These are phyloP conservation scores for Callyntrura sp. DNA, from an alignment of 2,888 invertebrate species.

Conservation along the genomic window DNA sequence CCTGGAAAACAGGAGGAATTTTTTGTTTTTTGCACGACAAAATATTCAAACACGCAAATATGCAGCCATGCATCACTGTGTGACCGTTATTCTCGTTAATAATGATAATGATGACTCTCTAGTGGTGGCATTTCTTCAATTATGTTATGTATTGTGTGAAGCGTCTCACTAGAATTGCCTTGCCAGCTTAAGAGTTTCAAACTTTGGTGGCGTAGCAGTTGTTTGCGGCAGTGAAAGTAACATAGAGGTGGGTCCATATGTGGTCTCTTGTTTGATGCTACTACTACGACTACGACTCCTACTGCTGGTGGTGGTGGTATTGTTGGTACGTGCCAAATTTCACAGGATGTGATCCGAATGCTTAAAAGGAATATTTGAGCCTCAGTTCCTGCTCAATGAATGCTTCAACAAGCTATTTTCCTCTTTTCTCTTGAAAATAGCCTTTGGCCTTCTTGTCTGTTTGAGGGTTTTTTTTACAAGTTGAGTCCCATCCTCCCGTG, in stretches of 20 bases:
- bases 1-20: conserved; percentile 25
- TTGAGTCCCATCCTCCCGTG: conserved; percentile 45
- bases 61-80: conserved; percentile 8
- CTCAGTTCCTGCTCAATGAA: conserved; percentile 67
- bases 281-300: neutral
- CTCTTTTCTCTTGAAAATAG: conserved; percentile 70
- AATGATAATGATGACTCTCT: conserved; percentile 42
- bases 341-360: conserved; percentile 75
- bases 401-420: conserved; percentile 73
- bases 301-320: conserved; percentile 55
- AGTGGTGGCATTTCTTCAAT: conserved; percentile 39
- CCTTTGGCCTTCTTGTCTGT: conserved; percentile 71
- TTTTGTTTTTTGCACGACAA: neutral
- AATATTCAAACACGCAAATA: neutral
- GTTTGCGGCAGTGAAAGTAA: conserved; percentile 56
- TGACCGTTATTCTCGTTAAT: conserved; percentile 12
- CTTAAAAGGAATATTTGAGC: conserved; percentile 67
- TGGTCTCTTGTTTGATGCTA: conserved; percentile 59
- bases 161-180: neutral
- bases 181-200: conserved; percentile 36
- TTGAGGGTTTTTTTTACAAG: conserved; percentile 68
- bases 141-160: conserved; percentile 34
- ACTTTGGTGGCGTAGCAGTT: conserved; percentile 38
- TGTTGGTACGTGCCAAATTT: conserved; percentile 78
- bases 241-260: conserved; percentile 53